These are phyloP conservation scores for Takifugu flavidus DNA, from an alignment of 2,113 vertebrate species.

Conservation along the genomic window DNA sequence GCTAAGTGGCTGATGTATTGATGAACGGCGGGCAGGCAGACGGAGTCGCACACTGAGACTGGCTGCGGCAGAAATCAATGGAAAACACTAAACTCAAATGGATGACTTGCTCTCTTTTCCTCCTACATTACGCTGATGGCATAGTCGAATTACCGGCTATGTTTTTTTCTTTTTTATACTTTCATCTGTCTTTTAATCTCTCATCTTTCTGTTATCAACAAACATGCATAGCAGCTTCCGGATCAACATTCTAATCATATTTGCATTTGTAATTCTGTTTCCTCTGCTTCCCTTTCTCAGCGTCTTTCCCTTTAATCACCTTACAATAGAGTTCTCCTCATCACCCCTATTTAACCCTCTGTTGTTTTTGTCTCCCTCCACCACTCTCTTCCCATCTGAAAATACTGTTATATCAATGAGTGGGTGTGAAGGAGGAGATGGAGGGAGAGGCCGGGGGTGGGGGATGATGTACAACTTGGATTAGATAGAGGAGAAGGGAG, in stretches of 20 bases:
- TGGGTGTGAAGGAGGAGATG: conserved; percentile 49
- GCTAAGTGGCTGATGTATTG: conserved; percentile 38
- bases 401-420: conserved; percentile 42
- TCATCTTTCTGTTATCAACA: background rate
- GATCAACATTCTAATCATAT: conserved; percentile 6
- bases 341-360: conserved; percentile 21
- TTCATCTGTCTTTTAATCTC: background rate
- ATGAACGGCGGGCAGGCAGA: conserved; percentile 24
- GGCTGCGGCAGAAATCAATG: conserved; percentile 40
- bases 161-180: conserved; percentile 2
- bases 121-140: background rate
- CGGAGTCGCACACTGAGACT: conserved; percentile 29
- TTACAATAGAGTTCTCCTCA: conserved; percentile 8
- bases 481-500: conserved; percentile 17
- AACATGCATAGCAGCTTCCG: background rate
- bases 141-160: background rate
- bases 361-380: conserved; percentile 5
- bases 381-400: conserved; percentile 46
- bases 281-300: background rate
- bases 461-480: conserved; percentile 42
- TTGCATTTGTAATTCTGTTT: background rate
- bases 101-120: conserved; percentile 24
- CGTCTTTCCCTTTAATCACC: background rate
- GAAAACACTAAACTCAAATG: conserved; percentile 20
- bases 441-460: conserved; percentile 16